Evolutionary conservation across 2,113 vertebrate species (phyloP).

Genomic region (Grantiella picta): DNA sequence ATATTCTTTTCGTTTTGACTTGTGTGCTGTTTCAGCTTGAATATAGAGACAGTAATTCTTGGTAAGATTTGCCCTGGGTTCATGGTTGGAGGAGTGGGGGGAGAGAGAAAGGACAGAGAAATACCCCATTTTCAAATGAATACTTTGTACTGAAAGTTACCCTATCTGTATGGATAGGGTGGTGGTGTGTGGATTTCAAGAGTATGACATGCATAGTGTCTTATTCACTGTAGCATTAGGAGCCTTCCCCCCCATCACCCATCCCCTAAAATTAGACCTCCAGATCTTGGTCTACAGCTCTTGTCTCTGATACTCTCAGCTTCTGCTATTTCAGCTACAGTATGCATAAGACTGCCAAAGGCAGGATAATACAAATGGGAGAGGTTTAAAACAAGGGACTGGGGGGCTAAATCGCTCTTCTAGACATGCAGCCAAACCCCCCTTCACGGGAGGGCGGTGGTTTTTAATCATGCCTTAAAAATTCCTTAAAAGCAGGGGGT

Average conservation of each 20-base stretch:
- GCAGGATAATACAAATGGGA: background rate
- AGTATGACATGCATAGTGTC: background rate
- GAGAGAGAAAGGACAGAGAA: background rate
- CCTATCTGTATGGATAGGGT: background rate
- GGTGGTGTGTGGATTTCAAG: background rate
- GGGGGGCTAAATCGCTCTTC: background rate
- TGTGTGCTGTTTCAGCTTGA: background rate
- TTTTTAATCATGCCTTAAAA: conserved; percentile 14
- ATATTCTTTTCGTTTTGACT: background rate
- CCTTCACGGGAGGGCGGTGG: background rate
- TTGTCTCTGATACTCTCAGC: background rate
- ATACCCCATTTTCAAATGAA: background rate
- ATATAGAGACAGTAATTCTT: background rate
- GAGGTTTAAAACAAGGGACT: background rate
- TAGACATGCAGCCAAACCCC: background rate
- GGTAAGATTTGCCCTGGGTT: background rate
- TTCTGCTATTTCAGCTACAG: background rate
- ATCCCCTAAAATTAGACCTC: background rate
- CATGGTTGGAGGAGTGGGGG: background rate
- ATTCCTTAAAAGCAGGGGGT: conserved; percentile 28
- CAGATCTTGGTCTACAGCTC: background rate
- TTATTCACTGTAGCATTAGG: background rate
- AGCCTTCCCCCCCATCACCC: too few species aligned
- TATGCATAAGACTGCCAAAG: background rate
- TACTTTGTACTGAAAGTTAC: background rate